phyloP scores from a whole-genome alignment of 64 coral and sea anemone genomes.

The Anthopleura sola region DNA sequence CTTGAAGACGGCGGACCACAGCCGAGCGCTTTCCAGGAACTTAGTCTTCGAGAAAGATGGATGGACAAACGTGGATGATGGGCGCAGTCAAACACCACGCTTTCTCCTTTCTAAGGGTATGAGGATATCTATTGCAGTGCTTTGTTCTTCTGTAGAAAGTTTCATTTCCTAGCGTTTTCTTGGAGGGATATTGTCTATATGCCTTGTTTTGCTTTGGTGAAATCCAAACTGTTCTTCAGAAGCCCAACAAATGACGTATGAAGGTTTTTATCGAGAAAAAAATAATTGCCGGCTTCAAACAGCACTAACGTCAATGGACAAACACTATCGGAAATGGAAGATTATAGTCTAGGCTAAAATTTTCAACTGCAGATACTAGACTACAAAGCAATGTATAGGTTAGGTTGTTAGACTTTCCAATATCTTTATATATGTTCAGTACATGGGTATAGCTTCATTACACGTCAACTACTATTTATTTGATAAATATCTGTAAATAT shows the following conservation, averaged over 20 bases:
- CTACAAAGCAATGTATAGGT: neutral
- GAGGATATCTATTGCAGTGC: neutral
- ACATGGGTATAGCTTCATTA: too few species aligned
- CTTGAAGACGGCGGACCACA: neutral
- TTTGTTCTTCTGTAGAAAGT: neutral
- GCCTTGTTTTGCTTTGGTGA: neutral
- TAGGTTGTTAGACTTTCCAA: neutral
- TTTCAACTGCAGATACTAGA: neutral
- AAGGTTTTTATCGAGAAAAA: neutral
- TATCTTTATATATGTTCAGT: too few species aligned
- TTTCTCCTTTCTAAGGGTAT: neutral
- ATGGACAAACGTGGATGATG: neutral
- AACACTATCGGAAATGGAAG: neutral
- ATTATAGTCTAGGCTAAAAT: neutral
- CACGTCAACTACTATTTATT: neutral
- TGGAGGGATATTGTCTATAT: neutral
- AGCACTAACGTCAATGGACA: neutral
- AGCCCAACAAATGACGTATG: neutral
- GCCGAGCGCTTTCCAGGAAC: neutral
- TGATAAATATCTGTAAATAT: neutral
- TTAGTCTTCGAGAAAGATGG: neutral
- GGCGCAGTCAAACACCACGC: neutral
- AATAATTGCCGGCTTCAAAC: neutral
- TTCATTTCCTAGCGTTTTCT: neutral
- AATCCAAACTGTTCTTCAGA: neutral